A percentile compares a stretch with the other conserved stretches of the same genome.
phyloP scores from a whole-genome alignment of 2,113 vertebrate species.

The Malurus cyaneus region DNA sequence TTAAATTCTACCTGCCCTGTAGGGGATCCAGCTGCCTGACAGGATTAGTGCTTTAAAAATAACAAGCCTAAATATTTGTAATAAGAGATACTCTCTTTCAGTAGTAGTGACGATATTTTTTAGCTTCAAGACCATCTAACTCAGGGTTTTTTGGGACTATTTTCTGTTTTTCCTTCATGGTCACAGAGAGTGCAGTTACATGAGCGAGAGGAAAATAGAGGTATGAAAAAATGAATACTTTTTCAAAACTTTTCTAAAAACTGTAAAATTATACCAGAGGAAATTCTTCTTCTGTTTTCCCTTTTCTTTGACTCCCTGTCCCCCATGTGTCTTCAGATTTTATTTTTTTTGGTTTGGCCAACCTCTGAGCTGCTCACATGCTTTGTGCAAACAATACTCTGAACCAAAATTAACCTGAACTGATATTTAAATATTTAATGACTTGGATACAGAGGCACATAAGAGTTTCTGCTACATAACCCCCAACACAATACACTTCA shows the following conservation, averaged over 20 bases:
- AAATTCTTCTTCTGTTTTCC: background rate
- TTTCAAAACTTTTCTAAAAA: background rate
- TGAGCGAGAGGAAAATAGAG: background rate
- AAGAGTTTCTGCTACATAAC: background rate
- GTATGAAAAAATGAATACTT: background rate
- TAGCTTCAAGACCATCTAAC: background rate
- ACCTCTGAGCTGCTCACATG: background rate
- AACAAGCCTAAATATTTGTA: background rate
- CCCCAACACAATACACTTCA: background rate
- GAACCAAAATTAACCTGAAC: background rate
- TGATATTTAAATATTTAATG: slow-evolving; percentile 1
- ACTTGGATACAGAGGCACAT: background rate
- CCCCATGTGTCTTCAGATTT: background rate
- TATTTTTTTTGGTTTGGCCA: background rate
- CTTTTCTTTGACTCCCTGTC: background rate
- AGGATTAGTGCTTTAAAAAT: background rate
- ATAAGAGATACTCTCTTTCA: background rate
- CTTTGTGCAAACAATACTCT: background rate
- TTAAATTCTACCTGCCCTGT: background rate
- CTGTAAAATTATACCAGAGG: background rate
- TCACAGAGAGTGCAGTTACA: background rate
- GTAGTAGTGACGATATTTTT: background rate
- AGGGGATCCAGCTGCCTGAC: background rate
- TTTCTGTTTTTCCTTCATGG: background rate
- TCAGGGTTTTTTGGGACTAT: background rate